These are phyloP conservation scores for Nomada flava DNA, from an alignment of 2,888 invertebrate genomes.

Conservation along the genomic window DNA sequence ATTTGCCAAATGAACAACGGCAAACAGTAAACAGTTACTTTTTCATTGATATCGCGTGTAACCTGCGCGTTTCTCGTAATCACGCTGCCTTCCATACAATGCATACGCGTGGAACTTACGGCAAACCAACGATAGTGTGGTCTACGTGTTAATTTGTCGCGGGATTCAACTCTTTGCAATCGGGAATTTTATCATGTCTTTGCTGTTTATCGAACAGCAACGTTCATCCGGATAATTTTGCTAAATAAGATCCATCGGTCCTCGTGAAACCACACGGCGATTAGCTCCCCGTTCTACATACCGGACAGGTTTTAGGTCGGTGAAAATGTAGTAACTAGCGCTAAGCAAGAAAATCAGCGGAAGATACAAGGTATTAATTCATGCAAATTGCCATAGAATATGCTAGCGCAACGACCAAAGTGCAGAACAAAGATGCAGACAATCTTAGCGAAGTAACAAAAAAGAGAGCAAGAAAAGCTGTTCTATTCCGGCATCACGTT, in stretches of 20 bases:
- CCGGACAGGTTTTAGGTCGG: constrained; percentile 6
- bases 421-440: background rate
- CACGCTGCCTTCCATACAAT: constrained; percentile 39
- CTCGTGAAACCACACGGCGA: background rate
- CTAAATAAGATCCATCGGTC: background rate
- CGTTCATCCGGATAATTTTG: too few species aligned
- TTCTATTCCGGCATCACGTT: constrained; percentile 33
- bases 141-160: constrained; percentile 3
- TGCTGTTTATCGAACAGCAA: background rate
- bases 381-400: constrained; percentile 67
- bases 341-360: constrained; percentile 64
- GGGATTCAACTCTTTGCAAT: background rate
- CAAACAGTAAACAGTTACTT: background rate
- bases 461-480: constrained; percentile 26
- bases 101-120: background rate
- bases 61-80: constrained; percentile 16
- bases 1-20: background rate
- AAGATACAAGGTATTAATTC: constrained; percentile 65
- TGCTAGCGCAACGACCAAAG: background rate
- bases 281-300: background rate
- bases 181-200: too few species aligned
- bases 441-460: background rate
- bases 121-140: background rate
- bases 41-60: background rate
- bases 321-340: constrained; percentile 62